These are phyloP conservation scores for Gymnosoma rotundatum DNA, from an alignment of 2,888 invertebrate species.

Conservation along the genomic window DNA sequence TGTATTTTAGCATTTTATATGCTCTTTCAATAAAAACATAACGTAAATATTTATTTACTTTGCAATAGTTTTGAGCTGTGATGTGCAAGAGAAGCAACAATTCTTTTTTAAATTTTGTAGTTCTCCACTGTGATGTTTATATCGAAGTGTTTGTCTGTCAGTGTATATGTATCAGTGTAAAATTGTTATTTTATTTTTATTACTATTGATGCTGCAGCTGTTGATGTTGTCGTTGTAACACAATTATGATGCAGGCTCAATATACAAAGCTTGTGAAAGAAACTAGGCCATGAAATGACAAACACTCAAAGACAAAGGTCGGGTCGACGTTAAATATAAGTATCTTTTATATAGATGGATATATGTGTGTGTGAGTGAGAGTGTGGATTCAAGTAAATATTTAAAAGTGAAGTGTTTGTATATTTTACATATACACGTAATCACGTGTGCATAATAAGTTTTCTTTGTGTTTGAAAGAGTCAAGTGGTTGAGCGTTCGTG, in stretches of 20 bases:
- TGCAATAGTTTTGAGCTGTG: conserved; percentile 45
- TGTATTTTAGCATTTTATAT: too few relatives aligned
- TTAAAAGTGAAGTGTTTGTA: conserved; percentile 43
- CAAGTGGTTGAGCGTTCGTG: conserved; percentile 8
- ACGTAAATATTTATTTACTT: conserved; percentile 46
- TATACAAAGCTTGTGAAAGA: conserved; percentile 61
- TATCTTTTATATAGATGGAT: conserved; percentile 11
- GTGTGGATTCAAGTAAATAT: conserved; percentile 16
- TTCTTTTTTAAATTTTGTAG: background rate
- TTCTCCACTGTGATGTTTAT: conserved; percentile 26
- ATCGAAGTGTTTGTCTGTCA: background rate
- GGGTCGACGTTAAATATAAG: conserved; percentile 60
- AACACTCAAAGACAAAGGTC: conserved; percentile 68
- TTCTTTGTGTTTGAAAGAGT: conserved; percentile 22
- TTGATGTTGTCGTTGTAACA: conserved; percentile 51
- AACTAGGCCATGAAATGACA: conserved; percentile 69
- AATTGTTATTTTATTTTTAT: conserved; percentile 17
- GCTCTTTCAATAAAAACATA: background rate
- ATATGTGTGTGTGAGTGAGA: background rate
- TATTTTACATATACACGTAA: conserved; percentile 7
- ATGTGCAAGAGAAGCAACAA: conserved; percentile 52
- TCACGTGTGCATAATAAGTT: conserved; percentile 16
- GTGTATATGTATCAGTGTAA: conserved; percentile 3
- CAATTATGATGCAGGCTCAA: conserved; percentile 65
- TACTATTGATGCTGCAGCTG: conserved; percentile 3